phyloP scores from a whole-genome alignment of 2,888 invertebrate species.

The Cerceris ruficornis region DNA sequence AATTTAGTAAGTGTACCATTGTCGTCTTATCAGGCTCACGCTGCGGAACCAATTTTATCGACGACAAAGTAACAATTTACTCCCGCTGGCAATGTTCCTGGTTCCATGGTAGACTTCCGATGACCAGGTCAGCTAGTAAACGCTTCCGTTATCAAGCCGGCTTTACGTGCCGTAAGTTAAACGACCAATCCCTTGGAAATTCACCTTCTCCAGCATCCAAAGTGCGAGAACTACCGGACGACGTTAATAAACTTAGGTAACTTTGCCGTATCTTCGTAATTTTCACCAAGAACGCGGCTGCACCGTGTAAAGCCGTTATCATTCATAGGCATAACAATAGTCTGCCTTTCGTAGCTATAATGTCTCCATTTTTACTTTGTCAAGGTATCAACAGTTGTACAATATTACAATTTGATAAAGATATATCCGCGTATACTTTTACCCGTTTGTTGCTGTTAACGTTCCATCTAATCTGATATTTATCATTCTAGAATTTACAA shows the following conservation, averaged over 20 bases:
- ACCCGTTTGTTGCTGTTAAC: too few relatives aligned
- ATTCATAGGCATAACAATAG: neutral
- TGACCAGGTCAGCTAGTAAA: slow-evolving; percentile 71
- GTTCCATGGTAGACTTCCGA: slow-evolving; percentile 62
- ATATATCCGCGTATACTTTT: too few relatives aligned
- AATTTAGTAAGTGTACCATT: slow-evolving; percentile 51
- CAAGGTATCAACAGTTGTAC: too few relatives aligned
- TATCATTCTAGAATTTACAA: too few relatives aligned
- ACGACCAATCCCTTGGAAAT: slow-evolving; percentile 56
- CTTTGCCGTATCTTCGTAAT: slow-evolving; percentile 12
- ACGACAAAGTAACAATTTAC: slow-evolving; percentile 71
- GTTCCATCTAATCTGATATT: too few relatives aligned
- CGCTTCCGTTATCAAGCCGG: slow-evolving; percentile 67
- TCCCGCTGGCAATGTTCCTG: slow-evolving; percentile 65
- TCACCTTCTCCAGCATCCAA: slow-evolving; percentile 16
- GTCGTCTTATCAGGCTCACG: slow-evolving; percentile 53
- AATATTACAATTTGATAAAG: too few relatives aligned
- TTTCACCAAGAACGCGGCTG: neutral
- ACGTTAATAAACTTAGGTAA: slow-evolving; percentile 19
- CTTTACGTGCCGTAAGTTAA: slow-evolving; percentile 69
- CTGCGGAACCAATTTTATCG: slow-evolving; percentile 62
- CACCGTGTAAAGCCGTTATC: neutral
- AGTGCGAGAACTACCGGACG: slow-evolving; percentile 11
- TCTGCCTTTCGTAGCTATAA: too few relatives aligned
- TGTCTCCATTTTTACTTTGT: too few relatives aligned